phyloP scores from a whole-genome alignment of 2,888 invertebrate species.

The Drosophila paramelanica region DNA sequence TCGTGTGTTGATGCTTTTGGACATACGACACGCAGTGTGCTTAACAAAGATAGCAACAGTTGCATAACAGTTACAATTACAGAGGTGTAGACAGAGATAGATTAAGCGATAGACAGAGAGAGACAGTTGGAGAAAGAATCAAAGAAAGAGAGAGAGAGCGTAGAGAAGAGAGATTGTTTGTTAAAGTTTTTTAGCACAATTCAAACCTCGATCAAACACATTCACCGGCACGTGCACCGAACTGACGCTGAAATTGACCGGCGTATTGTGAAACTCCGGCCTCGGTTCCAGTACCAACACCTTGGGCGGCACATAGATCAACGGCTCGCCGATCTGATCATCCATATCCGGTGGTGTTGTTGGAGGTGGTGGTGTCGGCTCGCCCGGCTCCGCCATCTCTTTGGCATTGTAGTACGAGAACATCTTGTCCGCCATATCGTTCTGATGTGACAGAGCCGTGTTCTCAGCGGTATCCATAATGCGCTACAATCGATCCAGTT shows the following conservation, averaged over 20 bases:
- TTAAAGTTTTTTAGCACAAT: constrained; percentile 27
- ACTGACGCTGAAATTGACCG: constrained; percentile 91
- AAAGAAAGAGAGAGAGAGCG: constrained; percentile 26
- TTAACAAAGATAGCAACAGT: constrained; percentile 39
- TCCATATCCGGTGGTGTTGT: constrained; percentile 86
- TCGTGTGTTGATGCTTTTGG: constrained; percentile 57
- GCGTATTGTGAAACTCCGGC: constrained; percentile 91
- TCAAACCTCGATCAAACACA: constrained; percentile 94
- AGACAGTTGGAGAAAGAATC: constrained; percentile 7
- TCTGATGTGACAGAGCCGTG: constrained; percentile 89
- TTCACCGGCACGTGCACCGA: constrained; percentile 98
- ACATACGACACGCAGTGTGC: constrained; percentile 50
- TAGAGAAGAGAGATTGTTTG: constrained; percentile 42
- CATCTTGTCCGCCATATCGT: constrained; percentile 86
- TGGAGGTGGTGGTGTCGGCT: constrained; percentile 85
- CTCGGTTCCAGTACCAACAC: constrained; percentile 89
- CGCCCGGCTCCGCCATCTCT: constrained; percentile 88
- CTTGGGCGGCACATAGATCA: constrained; percentile 87
- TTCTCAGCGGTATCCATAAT: constrained; percentile 96
- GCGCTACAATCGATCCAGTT: constrained; percentile 85
- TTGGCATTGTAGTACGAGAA: constrained; percentile 90
- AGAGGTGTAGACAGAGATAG: constrained; percentile 5
- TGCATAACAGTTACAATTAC: constrained; percentile 37
- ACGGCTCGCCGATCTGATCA: constrained; percentile 86
- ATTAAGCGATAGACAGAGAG: constrained; percentile 16